Conservation (phyloP, 1,140 invertebrate genomes). For the Episyrphus balteatus region DNA sequence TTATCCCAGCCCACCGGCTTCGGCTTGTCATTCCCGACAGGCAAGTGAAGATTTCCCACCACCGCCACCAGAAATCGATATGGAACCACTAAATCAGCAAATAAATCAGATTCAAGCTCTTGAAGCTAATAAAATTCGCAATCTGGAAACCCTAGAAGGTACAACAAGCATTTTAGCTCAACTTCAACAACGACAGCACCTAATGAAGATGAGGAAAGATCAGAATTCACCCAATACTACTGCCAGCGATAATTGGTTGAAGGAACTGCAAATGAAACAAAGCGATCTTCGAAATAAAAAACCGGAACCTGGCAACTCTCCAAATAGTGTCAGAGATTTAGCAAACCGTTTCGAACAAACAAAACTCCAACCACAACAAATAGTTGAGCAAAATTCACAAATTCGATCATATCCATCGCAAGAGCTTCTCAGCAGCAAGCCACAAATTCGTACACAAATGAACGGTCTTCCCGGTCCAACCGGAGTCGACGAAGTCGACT, state of each 20-base stretch:
- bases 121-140: constrained; percentile 27
- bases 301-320: constrained; percentile 17
- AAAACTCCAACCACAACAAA: constrained; percentile 19
- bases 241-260: constrained; percentile 54
- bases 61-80: constrained; percentile 64
- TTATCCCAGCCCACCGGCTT: constrained; percentile 63
- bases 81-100: constrained; percentile 46
- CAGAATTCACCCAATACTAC: constrained; percentile 31
- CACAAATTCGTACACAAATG: constrained; percentile 27
- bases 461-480: constrained; percentile 20
- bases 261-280: constrained; percentile 68
- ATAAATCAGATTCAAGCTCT: constrained; percentile 38
- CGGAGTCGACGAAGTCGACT: constrained; percentile 32
- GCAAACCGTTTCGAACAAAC: constrained; percentile 72
- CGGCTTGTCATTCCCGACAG: constrained; percentile 67
- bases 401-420: constrained; percentile 30
- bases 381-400: background rate
- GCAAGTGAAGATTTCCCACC: constrained; percentile 81
- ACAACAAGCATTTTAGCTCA: constrained; percentile 53
- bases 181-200: constrained; percentile 47
- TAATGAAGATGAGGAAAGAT: constrained; percentile 56
- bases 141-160: constrained; percentile 24
- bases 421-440: constrained; percentile 18
- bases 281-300: constrained; percentile 51
- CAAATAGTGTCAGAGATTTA: constrained; percentile 54